Evolutionary conservation across 2,113 vertebrate genomes (phyloP).

Genomic region (Barnardius zonarius): DNA sequence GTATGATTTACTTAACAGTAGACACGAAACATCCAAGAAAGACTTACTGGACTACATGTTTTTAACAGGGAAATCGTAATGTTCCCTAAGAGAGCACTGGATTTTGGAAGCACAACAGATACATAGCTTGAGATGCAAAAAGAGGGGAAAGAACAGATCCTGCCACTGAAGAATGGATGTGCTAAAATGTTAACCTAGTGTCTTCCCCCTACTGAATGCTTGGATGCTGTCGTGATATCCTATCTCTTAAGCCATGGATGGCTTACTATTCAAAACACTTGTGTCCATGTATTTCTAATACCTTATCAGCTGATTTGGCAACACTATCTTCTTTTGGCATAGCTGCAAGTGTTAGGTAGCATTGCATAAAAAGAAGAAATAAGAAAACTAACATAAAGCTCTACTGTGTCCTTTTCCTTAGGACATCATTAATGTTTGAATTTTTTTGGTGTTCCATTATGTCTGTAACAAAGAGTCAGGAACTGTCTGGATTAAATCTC

Average conservation of each 20-base stretch:
- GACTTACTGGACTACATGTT: background rate
- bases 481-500: background rate
- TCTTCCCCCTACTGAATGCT: background rate
- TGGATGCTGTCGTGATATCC: background rate
- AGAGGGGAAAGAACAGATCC: background rate
- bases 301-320: background rate
- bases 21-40: background rate
- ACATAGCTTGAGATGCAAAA: background rate
- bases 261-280: background rate
- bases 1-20: background rate
- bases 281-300: background rate
- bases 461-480: background rate
- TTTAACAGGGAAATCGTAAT: background rate
- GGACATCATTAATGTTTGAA: background rate
- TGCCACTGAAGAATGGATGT: background rate
- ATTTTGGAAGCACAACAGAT: background rate
- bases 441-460: background rate
- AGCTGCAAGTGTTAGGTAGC: background rate
- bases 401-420: background rate
- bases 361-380: background rate
- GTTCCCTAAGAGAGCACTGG: background rate
- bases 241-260: background rate
- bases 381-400: background rate
- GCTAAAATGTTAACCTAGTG: background rate
- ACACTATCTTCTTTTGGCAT: background rate